Base-by-base conservation (phyloP, 2,113 vertebrate species). In the Centropus unirufus region DNA sequence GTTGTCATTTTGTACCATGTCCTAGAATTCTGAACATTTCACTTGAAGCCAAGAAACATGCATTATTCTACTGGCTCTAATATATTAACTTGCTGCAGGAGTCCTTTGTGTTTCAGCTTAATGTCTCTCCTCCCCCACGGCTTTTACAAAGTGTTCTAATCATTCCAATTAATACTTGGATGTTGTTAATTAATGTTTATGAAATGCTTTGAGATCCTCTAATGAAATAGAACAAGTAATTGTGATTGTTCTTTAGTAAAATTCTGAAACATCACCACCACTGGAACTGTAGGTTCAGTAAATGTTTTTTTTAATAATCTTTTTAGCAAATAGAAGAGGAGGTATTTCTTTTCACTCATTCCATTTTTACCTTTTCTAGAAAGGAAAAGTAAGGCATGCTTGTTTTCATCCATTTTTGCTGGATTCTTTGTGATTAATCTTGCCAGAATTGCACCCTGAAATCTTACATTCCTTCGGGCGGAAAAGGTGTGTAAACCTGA, bases 141-240 rank as follows among this genome's bases (percentile, higher is more conserved):
- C 75, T 92, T 82, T 76, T 88, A 58, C 66, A 90, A 94, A 95
- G 92, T 92, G 78, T 92, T 96, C 87, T 91, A 93, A 93, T 94
- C 66, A 93, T 92, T 47, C 63, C 88, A 83, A 66, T 93, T 96
- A 93, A 89, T 92, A 96, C 87, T 95, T 90, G 66, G 30, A 61
- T 93, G 75, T 87, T 92, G 49, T 87, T 94, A 95, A 93, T 94
- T 93, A 96, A 68, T 87, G 72, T 93, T 96, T 95, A 90, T 83
- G 70, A 87, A 92, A 40, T 90, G 64, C 63, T 94, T 96, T 96
- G 94, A 95, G 93, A 95, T 95, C 66, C 36, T 91, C 40, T 92
- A 84, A 85, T 95, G 94, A 93, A 96, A 92, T 84, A 73, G 67
- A 95, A 93, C 82, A 32, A 76, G 74, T 82, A 89, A 93, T 92